Evolutionary conservation across 2,797 vertebrate species (phyloP).

Genomic region (Lutra lutra): DNA sequence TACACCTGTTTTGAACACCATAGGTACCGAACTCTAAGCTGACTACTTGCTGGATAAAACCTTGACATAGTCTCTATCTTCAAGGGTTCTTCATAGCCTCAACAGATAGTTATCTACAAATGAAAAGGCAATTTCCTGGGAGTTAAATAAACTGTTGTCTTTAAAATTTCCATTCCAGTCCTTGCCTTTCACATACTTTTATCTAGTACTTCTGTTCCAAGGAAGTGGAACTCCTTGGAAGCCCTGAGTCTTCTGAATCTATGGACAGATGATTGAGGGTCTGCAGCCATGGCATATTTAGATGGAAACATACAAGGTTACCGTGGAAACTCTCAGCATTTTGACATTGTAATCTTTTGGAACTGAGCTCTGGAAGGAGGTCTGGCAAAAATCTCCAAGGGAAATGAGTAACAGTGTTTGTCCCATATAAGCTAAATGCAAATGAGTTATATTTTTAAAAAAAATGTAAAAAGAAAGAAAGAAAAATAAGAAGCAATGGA

Average conservation of each 20-base stretch:
- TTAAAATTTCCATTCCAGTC: not conserved
- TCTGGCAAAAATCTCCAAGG: not conserved
- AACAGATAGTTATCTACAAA: not conserved
- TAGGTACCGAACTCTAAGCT: not conserved
- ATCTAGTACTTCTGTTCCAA: slow-evolving; percentile 23
- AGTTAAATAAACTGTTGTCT: slow-evolving; percentile 10
- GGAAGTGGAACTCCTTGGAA: not conserved
- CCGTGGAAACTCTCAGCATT: not conserved
- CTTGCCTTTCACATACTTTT: slow-evolving; percentile 21
- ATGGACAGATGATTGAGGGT: not conserved
- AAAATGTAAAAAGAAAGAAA: not conserved
- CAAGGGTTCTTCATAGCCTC: not conserved
- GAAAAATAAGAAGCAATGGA: not conserved
- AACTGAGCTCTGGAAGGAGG: not conserved
- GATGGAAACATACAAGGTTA: not conserved
- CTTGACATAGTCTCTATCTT: not conserved
- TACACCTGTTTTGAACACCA: not conserved
- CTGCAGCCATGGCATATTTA: not conserved
- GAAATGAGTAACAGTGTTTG: not conserved
- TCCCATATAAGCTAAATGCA: not conserved
- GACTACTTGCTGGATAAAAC: not conserved
- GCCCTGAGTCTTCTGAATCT: slow-evolving; percentile 34
- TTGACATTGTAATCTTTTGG: not conserved
- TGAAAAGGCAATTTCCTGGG: slow-evolving; percentile 29
- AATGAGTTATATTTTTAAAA: not conserved